Evolutionary conservation across 2,113 vertebrate genomes (phyloP), one percentile per base, ranked within the genome.

Genomic region (Ptilonorhynchus violaceus): DNA sequence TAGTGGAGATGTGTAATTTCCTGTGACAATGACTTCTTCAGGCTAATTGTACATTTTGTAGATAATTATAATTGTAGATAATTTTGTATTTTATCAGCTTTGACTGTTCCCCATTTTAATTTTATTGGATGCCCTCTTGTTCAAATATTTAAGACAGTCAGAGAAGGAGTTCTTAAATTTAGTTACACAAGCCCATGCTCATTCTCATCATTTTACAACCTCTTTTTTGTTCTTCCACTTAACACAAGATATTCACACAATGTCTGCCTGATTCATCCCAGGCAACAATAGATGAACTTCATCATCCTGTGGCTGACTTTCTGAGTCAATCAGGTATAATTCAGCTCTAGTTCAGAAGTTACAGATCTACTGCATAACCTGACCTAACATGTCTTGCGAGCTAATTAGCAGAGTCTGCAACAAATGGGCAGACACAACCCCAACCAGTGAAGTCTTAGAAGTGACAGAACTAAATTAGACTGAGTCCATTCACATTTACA

Each of bases 21-120:
- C 88, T 86, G 55, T 84, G 88, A 67, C 85, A 95, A 77, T 80
- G 70, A 88, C 67, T 74, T 94, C 88, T 94, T 67, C 59, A 63
- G 67, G 67, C 75, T 90, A 95, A 94, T 93, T 88, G 55, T 64
- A 85, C 59, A 84, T 85, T 92, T 88, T 85, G 55, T 86, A 73
- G 74, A 50, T 77, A 94, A 92, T 90, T 90, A 72, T 72, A 93
- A 88, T 84, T 91, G 79, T 66, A 86, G 82, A 83, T 84, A 80
- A 96, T 96, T 94, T 85, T 79, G 22, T 64, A 52, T 89, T 93
- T 96, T 90, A 85, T 67, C 63, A 67, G 55, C 53, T 90, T 92
- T 90, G 58, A 74, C 53, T 88, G 24, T 63, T 80, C 21, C 46
- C 80, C 20, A 50, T 89, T 93, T 64, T 66, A 39, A 83, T 77